Evolutionary conservation across 92 coral and sea anemone genomes (phyloP).

Genomic region (Porites evermanni): DNA sequence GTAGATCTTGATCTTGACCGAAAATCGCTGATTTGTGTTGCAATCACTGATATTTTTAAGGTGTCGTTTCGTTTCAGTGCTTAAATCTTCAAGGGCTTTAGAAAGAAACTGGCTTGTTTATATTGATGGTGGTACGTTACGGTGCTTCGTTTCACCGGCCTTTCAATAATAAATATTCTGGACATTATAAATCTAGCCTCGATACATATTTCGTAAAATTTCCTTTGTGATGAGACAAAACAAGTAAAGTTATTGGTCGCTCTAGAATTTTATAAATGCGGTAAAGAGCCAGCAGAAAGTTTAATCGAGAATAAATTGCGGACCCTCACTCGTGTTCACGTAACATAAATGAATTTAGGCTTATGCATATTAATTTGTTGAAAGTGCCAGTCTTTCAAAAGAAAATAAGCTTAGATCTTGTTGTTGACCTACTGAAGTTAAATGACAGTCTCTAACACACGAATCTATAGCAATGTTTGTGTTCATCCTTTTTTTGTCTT

Average conservation of each 20-base stretch:
- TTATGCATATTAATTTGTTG: too few species aligned
- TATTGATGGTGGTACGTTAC: not conserved
- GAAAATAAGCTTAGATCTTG: not conserved
- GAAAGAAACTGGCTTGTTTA: constrained; percentile 2
- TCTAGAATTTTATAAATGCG: not conserved
- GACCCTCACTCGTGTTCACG: too few species aligned
- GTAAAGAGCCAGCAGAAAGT: not conserved
- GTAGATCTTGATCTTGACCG: not conserved
- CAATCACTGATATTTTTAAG: not conserved
- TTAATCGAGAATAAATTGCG: not conserved
- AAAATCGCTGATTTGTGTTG: not conserved
- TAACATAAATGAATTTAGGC: too few species aligned
- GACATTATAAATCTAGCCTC: not conserved
- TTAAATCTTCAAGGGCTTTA: constrained; percentile 4
- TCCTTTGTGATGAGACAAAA: not conserved
- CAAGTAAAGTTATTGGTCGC: not conserved
- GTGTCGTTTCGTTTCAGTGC: constrained; percentile 7
- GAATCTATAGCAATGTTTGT: not conserved
- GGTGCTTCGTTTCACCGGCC: not conserved
- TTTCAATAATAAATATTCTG: not conserved
- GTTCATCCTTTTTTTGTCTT: not conserved
- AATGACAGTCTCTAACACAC: not conserved
- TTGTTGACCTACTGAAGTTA: not conserved
- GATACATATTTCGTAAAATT: not conserved
- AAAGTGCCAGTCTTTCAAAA: not conserved